Evolutionary conservation across 2,113 vertebrate genomes (phyloP).

Genomic region (Hypanus sabinus): DNA sequence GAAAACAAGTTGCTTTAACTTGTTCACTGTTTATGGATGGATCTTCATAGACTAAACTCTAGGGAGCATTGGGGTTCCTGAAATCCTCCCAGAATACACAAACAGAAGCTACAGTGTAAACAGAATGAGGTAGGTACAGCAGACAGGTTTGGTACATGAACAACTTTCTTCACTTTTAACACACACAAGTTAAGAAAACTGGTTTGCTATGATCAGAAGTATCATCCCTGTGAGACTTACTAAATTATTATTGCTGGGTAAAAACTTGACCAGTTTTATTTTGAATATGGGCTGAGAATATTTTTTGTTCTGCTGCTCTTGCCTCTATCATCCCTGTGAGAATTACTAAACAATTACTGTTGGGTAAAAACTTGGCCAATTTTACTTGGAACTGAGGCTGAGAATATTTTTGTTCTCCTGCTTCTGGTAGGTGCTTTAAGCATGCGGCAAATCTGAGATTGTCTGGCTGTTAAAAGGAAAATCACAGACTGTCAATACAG

Average conservation of each 20-base stretch:
- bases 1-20: slow-evolving; percentile 51
- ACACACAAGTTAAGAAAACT: not conserved
- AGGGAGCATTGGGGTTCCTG: slow-evolving; percentile 52
- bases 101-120: slow-evolving; percentile 54
- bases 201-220: not conserved
- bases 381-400: not conserved
- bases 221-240: not conserved
- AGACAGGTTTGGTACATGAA: not conserved
- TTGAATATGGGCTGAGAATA: not conserved
- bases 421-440: not conserved
- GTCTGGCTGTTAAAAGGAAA: not conserved
- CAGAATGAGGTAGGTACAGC: slow-evolving; percentile 52
- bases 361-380: not conserved
- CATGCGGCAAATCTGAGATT: not conserved
- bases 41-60: slow-evolving; percentile 61
- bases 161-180: not conserved
- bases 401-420: not conserved
- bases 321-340: not conserved
- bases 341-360: not conserved
- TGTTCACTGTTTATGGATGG: slow-evolving; percentile 57
- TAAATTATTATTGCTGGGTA: not conserved
- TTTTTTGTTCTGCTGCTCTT: too few species aligned
- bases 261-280: not conserved
- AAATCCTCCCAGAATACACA: slow-evolving; percentile 48
- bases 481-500: not conserved